These are phyloP conservation scores for Tolypeutes matacus DNA, from an alignment of 2,797 vertebrate species.

Conservation along the genomic window DNA sequence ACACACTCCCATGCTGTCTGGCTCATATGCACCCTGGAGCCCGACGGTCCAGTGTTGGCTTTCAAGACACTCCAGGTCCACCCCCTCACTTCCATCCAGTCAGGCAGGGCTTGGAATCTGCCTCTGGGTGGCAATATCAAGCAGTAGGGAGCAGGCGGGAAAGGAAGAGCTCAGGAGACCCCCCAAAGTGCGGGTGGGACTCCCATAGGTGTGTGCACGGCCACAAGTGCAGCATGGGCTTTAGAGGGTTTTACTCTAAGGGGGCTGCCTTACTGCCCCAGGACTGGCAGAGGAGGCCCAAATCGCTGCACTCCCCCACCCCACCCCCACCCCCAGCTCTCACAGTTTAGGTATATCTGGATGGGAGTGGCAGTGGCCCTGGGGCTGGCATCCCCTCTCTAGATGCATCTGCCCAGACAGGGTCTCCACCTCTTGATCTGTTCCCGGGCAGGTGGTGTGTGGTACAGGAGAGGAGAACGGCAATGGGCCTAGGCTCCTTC, in stretches of 20 bases:
- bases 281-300: not conserved
- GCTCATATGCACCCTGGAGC: not conserved
- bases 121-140: not conserved
- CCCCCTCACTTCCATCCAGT: not conserved
- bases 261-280: not conserved
- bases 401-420: not conserved
- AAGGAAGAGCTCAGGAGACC: not conserved
- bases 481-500: not conserved
- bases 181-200: not conserved
- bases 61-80: not conserved
- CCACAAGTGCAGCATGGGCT: not conserved
- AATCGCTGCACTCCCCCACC: not conserved
- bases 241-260: not conserved
- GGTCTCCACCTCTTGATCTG: not conserved
- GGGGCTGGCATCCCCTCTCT: not conserved
- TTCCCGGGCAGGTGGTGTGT: not conserved
- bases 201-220: not conserved
- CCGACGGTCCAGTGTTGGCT: rapidly evolving
- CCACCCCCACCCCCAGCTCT: not conserved
- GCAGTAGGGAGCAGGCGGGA: not conserved
- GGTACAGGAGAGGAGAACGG: not conserved
- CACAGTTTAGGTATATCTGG: not conserved
- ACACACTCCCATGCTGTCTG: rapidly evolving
- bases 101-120: no score
- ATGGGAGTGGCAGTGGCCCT: not conserved